These are phyloP conservation scores for Cyanoliseus patagonus DNA, from an alignment of 2,113 vertebrate genomes.

Conservation along the genomic window DNA sequence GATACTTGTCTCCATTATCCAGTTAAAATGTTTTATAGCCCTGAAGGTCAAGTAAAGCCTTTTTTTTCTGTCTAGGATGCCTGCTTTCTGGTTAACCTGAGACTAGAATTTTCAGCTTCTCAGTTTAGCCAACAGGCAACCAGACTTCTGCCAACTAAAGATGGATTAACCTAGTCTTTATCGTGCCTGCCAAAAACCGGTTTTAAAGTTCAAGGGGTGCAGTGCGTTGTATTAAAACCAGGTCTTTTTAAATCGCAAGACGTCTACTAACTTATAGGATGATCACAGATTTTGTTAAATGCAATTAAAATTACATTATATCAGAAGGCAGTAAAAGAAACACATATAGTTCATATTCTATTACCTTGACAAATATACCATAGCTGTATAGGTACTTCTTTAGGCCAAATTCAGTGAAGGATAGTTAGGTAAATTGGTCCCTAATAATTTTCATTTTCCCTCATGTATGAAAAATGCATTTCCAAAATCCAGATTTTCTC, in stretches of 20 bases:
- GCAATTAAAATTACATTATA: neutral
- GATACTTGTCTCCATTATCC: neutral
- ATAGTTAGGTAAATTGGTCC: neutral
- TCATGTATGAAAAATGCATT: neutral
- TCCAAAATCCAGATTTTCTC: neutral
- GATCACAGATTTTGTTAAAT: neutral
- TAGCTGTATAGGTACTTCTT: neutral
- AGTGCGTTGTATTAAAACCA: neutral
- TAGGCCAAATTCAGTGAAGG: neutral
- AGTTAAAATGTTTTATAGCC: neutral
- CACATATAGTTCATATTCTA: neutral
- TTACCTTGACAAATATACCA: neutral
- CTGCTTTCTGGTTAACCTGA: neutral
- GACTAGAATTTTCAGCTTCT: neutral
- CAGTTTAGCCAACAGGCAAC: neutral
- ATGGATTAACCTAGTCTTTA: neutral
- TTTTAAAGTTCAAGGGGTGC: neutral
- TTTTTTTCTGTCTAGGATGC: neutral
- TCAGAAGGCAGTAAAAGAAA: neutral
- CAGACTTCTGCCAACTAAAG: neutral
- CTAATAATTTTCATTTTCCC: neutral
- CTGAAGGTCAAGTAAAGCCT: neutral
- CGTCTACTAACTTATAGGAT: neutral
- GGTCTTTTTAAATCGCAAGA: neutral
- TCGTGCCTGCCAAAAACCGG: neutral